phyloP scores from a whole-genome alignment of 2,113 vertebrate genomes.

The Boleophthalmus pectinirostris region DNA sequence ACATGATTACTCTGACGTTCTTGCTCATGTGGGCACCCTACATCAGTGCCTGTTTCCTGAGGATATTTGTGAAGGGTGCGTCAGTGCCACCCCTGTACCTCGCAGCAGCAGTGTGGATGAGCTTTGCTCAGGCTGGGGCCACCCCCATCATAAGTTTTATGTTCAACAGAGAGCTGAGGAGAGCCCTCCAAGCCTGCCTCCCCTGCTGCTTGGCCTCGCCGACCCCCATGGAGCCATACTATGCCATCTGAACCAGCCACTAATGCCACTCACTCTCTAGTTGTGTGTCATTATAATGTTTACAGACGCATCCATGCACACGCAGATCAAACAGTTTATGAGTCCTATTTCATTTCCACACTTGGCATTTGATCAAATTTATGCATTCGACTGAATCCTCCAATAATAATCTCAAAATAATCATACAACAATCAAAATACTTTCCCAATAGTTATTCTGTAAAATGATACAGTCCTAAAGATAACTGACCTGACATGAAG shows the following conservation, averaged over 20 bases:
- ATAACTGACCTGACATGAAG: neutral
- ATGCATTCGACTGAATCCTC: neutral
- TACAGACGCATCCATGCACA: neutral
- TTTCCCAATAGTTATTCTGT: neutral
- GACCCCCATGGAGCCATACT: constrained; percentile 87
- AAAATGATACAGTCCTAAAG: neutral
- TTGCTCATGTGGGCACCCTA: constrained; percentile 94
- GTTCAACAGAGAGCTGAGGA: constrained; percentile 92
- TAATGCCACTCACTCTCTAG: constrained; percentile 34
- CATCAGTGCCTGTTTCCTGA: constrained; percentile 90
- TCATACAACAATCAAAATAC: no score
- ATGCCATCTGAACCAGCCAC: constrained; percentile 80
- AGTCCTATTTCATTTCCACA: neutral
- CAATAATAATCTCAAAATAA: neutral
- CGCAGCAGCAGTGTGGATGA: constrained; percentile 93
- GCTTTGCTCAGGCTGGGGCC: constrained; percentile 91
- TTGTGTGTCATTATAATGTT: constrained; percentile 29
- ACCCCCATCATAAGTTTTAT: constrained; percentile 95
- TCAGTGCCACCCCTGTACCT: constrained; percentile 89
- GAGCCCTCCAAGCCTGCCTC: constrained; percentile 88
- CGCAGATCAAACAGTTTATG: neutral
- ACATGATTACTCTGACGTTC: constrained; percentile 93
- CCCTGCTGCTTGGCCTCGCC: constrained; percentile 88
- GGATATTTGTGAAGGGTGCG: constrained; percentile 86
- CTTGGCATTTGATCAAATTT: neutral